Percentiles rank a stretch among this genome's conserved stretches.
phyloP scores from a whole-genome alignment of 2,113 vertebrate genomes.

The Petromus typicus region DNA sequence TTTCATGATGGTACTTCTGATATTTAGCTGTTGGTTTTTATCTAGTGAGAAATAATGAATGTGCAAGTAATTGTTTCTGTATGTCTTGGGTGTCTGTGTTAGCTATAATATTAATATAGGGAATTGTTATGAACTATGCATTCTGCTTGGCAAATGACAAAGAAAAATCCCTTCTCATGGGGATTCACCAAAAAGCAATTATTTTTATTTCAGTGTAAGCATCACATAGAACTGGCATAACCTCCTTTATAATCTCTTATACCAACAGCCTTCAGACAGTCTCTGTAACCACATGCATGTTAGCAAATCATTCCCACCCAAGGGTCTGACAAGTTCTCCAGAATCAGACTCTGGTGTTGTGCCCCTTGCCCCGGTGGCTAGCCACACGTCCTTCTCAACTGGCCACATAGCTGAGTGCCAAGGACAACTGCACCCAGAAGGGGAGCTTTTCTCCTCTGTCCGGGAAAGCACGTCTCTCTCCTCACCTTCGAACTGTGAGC shows the following conservation, averaged over 20 bases:
- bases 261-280: conserved; percentile 88
- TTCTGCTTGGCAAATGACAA: conserved; percentile 45
- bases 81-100: conserved; percentile 43
- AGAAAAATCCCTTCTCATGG: conserved; percentile 39
- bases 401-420: conserved; percentile 83
- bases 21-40: conserved; percentile 41
- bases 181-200: neutral
- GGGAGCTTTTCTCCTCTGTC: conserved; percentile 72
- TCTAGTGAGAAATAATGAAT: conserved; percentile 36
- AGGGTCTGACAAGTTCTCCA: conserved; percentile 87
- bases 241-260: conserved; percentile 88
- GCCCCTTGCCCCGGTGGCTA: conserved; percentile 85
- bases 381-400: conserved; percentile 84
- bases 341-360: conserved; percentile 89
- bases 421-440: conserved; percentile 72
- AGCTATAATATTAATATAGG: conserved; percentile 29
- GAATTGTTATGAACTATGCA: neutral
- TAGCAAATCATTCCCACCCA: conserved; percentile 86
- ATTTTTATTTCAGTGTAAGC: conserved; percentile 77
- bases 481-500: conserved; percentile 85
- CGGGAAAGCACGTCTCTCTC: conserved; percentile 81
- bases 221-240: conserved; percentile 79
- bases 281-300: conserved; percentile 87
- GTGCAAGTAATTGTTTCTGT: neutral
- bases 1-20: conserved; percentile 49